Conservation (phyloP, 2,888 invertebrate genomes). For the Argyresthia albistria region DNA sequence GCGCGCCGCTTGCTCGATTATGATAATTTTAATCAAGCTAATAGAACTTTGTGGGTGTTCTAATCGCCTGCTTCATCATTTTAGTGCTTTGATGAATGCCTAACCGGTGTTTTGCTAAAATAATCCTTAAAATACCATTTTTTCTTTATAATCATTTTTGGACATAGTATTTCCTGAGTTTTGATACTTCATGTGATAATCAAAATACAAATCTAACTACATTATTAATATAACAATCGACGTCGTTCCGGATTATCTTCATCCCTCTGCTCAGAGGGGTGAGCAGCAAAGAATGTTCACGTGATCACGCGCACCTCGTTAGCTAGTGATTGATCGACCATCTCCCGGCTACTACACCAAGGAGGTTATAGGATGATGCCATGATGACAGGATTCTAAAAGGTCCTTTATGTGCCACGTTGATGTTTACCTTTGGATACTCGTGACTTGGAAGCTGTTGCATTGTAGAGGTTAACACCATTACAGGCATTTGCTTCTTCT, state of each 20-base stretch:
- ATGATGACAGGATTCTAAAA: no score
- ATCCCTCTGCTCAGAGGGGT: not conserved
- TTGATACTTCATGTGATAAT: no score
- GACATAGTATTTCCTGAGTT: no score
- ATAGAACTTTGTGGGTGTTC: constrained; percentile 7
- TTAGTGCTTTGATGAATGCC: no score
- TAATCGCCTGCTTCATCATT: not conserved
- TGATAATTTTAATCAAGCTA: constrained; percentile 24
- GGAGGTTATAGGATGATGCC: constrained; percentile 1
- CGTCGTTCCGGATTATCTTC: not conserved
- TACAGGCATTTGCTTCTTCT: no score
- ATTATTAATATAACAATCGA: not conserved
- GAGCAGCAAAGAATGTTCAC: constrained; percentile 16
- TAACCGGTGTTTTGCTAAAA: not conserved
- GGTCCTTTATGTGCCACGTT: no score
- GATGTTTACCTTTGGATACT: no score
- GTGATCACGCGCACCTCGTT: constrained; percentile 47
- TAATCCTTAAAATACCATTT: not conserved
- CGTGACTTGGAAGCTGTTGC: no score
- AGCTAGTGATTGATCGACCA: constrained; percentile 64
- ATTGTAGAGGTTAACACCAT: no score
- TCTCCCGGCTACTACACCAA: constrained; percentile 30
- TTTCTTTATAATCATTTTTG: no score
- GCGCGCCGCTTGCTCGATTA: constrained; percentile 24
- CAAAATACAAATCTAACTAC: not conserved